Evolutionary conservation across 2,888 invertebrate species (phyloP).

Genomic region (Hymenopus coronatus): DNA sequence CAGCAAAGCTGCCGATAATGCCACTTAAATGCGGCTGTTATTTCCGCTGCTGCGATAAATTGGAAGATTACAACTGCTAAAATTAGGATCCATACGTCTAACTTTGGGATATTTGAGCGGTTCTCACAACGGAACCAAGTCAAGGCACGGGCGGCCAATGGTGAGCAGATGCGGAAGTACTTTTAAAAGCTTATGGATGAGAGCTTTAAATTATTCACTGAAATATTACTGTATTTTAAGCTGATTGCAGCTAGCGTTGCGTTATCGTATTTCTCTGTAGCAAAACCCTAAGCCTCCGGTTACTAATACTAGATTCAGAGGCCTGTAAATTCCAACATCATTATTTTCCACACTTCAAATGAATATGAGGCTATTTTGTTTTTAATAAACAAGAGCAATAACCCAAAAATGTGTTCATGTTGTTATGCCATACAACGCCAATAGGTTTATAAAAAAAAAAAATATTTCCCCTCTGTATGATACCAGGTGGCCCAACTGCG

Average conservation of each 20-base stretch:
- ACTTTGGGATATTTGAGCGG: not conserved
- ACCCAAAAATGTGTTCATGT: no score
- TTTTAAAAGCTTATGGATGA: not conserved
- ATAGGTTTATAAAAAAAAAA: no score
- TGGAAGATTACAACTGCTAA: not conserved
- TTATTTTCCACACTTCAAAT: no score
- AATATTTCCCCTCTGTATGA: no score
- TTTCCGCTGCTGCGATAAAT: no score
- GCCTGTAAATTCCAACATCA: not conserved
- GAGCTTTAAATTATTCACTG: not conserved
- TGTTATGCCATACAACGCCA: no score
- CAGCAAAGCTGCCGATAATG: not conserved
- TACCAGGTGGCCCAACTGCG: no score
- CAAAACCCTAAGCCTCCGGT: not conserved
- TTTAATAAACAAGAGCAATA: no score
- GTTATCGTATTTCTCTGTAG: not conserved
- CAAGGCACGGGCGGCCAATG: not conserved
- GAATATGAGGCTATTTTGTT: no score
- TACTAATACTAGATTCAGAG: not conserved
- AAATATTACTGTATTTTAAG: not conserved
- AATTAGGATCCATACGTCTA: not conserved
- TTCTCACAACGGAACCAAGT: not conserved
- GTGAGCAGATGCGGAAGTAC: not conserved
- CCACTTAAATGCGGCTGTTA: no score
- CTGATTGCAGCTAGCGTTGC: not conserved